Conservation (phyloP, 1,140 invertebrate species). For the Pogonomyrmex californicus region DNA sequence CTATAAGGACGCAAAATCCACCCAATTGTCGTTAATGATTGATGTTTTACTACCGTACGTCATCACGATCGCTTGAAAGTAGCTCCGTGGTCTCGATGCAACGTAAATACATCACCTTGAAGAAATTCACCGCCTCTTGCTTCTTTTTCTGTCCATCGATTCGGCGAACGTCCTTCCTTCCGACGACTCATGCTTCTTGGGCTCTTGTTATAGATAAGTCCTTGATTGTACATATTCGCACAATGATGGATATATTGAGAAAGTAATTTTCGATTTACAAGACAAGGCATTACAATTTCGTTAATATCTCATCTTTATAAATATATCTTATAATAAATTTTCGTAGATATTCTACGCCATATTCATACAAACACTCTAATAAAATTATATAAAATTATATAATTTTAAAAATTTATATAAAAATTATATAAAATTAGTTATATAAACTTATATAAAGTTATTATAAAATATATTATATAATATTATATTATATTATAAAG, state of each 20-base stretch:
- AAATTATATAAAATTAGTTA: slow-evolving; percentile 1
- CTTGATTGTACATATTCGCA: slow-evolving; percentile 26
- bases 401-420: not conserved
- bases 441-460: not conserved
- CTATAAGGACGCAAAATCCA: slow-evolving; percentile 44
- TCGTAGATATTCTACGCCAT: not conserved
- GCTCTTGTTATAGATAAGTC: slow-evolving; percentile 36
- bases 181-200: slow-evolving; percentile 29
- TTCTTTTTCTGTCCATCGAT: slow-evolving; percentile 49
- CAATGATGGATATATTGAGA: not conserved
- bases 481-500: not conserved
- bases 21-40: slow-evolving; percentile 71
- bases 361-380: not conserved
- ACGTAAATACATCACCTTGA: slow-evolving; percentile 57
- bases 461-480: no score
- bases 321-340: not conserved
- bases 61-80: slow-evolving; percentile 56
- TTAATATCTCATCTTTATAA: not conserved
- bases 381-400: slow-evolving; percentile 5
- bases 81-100: slow-evolving; percentile 19
- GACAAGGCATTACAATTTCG: not conserved
- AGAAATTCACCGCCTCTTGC: slow-evolving; percentile 9
- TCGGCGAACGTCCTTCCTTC: slow-evolving; percentile 45
- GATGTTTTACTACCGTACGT: slow-evolving; percentile 68
- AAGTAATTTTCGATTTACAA: not conserved